Percentiles rank a stretch among this genome's conserved stretches.
Evolutionary conservation across 2,797 vertebrate genomes (phyloP).

Genomic region (Mormyrus hasselquistii): DNA sequence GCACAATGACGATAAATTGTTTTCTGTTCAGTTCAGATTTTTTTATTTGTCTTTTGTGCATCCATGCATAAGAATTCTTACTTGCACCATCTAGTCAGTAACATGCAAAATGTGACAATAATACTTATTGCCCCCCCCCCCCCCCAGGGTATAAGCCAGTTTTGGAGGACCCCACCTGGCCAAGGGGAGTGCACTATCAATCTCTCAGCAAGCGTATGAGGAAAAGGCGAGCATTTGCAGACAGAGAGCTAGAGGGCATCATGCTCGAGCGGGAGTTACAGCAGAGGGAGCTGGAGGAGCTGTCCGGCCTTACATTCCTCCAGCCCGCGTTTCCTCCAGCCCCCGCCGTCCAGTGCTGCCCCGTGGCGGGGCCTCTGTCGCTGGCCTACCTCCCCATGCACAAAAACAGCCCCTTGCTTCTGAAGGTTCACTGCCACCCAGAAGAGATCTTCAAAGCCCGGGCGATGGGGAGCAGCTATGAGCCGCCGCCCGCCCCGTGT

Average conservation of each 20-base stretch:
- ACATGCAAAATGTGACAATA: not conserved
- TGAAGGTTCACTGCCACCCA: constrained; percentile 53
- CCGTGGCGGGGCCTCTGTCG: constrained; percentile 42
- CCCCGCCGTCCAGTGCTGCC: constrained; percentile 45
- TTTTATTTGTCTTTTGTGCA: not conserved
- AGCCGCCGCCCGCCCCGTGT: constrained; percentile 25
- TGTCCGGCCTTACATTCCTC: constrained; percentile 40
- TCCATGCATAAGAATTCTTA: not conserved
- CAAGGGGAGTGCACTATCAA: constrained; percentile 45
- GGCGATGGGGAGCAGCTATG: constrained; percentile 29
- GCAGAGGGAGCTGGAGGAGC: constrained; percentile 56
- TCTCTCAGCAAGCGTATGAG: constrained; percentile 61
- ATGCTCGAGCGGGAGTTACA: constrained; percentile 60
- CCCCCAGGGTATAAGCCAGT: constrained; percentile 46
- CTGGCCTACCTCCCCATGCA: constrained; percentile 47
- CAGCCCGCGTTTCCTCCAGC: constrained; percentile 39
- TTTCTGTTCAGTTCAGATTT: not conserved
- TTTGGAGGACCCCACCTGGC: constrained; percentile 48
- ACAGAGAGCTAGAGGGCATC: constrained; percentile 66
- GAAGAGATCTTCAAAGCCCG: constrained; percentile 43
- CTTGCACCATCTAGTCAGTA: not conserved
- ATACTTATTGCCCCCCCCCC: not conserved
- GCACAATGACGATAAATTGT: not conserved
- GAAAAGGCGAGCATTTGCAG: constrained; percentile 61
- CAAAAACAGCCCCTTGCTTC: constrained; percentile 39